A percentile compares a stretch with the other conserved stretches of the same genome.
phyloP scores from a whole-genome alignment of 2,797 vertebrate species.

The Myotis vivesi region DNA sequence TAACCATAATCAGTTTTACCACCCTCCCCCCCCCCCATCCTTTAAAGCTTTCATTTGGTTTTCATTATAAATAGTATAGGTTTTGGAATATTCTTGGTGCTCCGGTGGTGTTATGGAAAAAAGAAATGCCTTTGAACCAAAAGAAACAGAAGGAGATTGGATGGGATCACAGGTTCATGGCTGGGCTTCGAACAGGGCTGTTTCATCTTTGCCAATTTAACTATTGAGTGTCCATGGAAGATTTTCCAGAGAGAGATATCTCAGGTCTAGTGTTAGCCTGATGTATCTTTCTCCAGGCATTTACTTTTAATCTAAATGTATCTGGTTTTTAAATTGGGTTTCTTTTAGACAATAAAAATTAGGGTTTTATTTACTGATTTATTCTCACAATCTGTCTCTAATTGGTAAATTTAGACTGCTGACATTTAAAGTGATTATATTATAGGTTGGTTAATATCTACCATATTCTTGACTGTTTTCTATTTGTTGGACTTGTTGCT shows the following conservation, averaged over 20 bases:
- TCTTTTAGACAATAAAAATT: no score
- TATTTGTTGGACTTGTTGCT: not conserved
- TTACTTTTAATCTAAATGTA: no score
- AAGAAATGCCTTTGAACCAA: not conserved
- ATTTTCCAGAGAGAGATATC: not conserved
- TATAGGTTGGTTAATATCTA: no score
- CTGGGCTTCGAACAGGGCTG: not conserved
- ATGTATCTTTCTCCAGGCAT: no score
- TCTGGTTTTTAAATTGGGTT: no score
- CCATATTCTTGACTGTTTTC: no score
- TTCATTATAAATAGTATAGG: not conserved
- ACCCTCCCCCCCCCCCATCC: fast-evolving
- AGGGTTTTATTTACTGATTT: no score
- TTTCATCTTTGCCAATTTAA: not conserved
- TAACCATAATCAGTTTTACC: not conserved
- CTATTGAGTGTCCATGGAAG: not conserved
- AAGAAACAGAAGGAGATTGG: not conserved
- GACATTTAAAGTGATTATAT: no score
- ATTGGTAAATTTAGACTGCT: no score
- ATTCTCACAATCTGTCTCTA: no score
- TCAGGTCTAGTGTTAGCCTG: not conserved
- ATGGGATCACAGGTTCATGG: not conserved
- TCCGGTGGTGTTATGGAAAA: not conserved
- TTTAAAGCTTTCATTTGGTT: not conserved
- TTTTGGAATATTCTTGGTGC: not conserved